Conservation (phyloP, 2,888 invertebrate species). For the Steinernema carpocapsae region DNA sequence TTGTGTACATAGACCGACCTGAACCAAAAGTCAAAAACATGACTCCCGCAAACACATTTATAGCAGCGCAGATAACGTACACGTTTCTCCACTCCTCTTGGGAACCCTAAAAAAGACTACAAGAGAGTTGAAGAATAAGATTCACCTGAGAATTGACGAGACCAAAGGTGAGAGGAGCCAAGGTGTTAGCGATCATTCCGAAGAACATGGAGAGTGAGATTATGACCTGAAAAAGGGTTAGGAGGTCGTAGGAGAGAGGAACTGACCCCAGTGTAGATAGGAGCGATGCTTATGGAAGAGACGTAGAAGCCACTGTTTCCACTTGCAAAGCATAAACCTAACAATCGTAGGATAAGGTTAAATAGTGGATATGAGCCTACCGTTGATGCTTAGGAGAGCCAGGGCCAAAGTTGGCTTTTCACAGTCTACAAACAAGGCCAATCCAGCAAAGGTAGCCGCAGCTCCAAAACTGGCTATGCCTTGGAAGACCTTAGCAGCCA, state of each 20-base stretch:
- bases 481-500: slow-evolving; percentile 49
- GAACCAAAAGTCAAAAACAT: too few species aligned
- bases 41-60: slow-evolving; percentile 43
- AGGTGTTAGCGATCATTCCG: slow-evolving; percentile 50
- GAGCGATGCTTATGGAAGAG: slow-evolving; percentile 54
- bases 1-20: too few species aligned
- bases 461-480: slow-evolving; percentile 43
- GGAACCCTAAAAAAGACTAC: slow-evolving; percentile 41
- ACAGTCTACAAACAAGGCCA: slow-evolving; percentile 58
- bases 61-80: slow-evolving; percentile 40
- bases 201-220: slow-evolving; percentile 56
- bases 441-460: slow-evolving; percentile 42
- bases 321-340: slow-evolving; percentile 43
- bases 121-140: not conserved
- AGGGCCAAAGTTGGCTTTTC: slow-evolving; percentile 49
- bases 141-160: slow-evolving; percentile 35
- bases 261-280: slow-evolving; percentile 53
- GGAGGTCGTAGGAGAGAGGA: too few species aligned
- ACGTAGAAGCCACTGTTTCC: slow-evolving; percentile 54
- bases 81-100: slow-evolving; percentile 40
- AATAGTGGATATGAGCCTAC: slow-evolving; percentile 8
- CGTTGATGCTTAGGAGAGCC: slow-evolving; percentile 51
- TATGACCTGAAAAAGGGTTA: slow-evolving; percentile 38
- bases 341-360: not conserved
- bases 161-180: slow-evolving; percentile 31